Evolutionary conservation across 2,888 invertebrate species (phyloP), one percentile per base, ranked within the genome.

Genomic region (Seira sanloemensis): DNA sequence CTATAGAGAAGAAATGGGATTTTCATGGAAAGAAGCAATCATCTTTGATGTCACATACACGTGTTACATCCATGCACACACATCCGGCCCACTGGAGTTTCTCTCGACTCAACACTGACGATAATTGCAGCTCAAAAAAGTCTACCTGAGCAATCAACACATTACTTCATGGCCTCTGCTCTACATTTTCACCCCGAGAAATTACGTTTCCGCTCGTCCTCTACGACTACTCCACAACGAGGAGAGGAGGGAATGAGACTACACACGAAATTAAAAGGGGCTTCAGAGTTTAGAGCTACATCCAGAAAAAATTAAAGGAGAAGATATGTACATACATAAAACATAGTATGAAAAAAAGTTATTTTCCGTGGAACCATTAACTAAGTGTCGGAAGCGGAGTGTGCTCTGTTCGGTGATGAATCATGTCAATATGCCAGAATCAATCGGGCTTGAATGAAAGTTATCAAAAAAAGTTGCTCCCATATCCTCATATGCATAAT

Each of bases 21-120:
- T 50, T 79, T 71, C 81, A 81, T 81, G 75, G 26, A 81, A 66
- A 73, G 79, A 58, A 75, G 68, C 67, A 81, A 81, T 81, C 75
- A 75, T 58, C 37, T 75, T 50, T 81, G 46, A 71, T 81, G 81
- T 76, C 75, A 69, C 54, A 26, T 62, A 71, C 75, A 66, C 75
- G 81, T 75, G 80, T 26, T 78, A 21, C 26, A 50, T 24, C 71
- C 78, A 25, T 77, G 5, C 67, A n/a, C 58, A 50, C 50, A 50
- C 50, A 50, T 50, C 50, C 50, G 12, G 50, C 50, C 50, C 50
- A 50, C n/a, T n/a, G n/a, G n/a, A n/a, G n/a, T n/a, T n/a, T n/a
- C n/a, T n/a, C n/a, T n/a, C n/a, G n/a, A n/a, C n/a, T 50, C 50
- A n/a, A n/a, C n/a, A n/a, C 2, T 50, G 2, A 50, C 50, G 50